Percentiles rank a stretch among this genome's conserved stretches.
Conservation (phyloP, 2,888 invertebrate genomes). For the Melieria omissa region DNA sequence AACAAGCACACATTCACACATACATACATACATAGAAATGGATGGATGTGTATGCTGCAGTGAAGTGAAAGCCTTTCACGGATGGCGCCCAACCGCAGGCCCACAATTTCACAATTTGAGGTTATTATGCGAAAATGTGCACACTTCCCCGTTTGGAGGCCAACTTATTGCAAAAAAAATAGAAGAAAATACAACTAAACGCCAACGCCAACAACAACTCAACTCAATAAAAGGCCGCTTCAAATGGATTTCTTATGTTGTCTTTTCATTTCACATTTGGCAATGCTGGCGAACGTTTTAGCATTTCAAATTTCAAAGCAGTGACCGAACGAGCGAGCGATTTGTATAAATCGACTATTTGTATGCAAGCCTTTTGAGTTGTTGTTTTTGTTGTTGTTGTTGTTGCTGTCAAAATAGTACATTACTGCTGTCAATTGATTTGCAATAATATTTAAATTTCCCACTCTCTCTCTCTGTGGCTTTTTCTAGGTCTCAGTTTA, state of each 20-base stretch:
- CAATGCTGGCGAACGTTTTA: slow-evolving; percentile 25
- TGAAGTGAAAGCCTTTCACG: slow-evolving; percentile 55
- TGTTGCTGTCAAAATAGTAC: slow-evolving; percentile 1
- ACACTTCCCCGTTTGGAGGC: slow-evolving; percentile 21
- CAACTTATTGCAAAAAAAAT: background rate
- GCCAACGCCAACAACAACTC: background rate
- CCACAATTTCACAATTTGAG: slow-evolving; percentile 23
- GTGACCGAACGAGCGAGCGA: slow-evolving; percentile 11
- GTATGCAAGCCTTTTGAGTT: slow-evolving; percentile 55
- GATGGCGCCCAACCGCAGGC: slow-evolving; percentile 36
- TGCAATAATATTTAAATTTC: slow-evolving; percentile 61
- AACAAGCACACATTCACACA: background rate
- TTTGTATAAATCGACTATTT: slow-evolving; percentile 51
- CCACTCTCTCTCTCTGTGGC: no score
- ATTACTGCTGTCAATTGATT: slow-evolving; percentile 53
- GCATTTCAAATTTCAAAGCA: slow-evolving; percentile 25
- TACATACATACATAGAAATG: background rate
- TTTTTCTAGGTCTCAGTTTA: no score
- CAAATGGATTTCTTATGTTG: slow-evolving; percentile 63
- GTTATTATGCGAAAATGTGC: slow-evolving; percentile 53
- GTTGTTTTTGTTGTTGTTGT: slow-evolving; percentile 24
- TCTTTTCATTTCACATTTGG: slow-evolving; percentile 58
- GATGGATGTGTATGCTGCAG: slow-evolving; percentile 20
- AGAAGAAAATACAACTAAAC: background rate
- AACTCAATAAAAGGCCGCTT: slow-evolving; percentile 23